Evolutionary conservation across 2,888 invertebrate species (phyloP).

Genomic region (Dugesia japonica): DNA sequence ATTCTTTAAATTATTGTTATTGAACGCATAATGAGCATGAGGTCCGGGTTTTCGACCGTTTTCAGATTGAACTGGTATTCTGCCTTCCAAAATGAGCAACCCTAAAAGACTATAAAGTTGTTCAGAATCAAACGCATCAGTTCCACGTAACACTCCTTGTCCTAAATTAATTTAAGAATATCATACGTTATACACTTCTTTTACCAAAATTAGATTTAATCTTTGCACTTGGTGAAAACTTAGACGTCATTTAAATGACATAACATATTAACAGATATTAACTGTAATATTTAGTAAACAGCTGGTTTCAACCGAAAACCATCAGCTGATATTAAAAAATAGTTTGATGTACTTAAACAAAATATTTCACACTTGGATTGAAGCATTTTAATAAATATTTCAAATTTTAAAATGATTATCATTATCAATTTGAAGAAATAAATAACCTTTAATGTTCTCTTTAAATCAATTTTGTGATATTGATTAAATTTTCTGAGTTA

Average conservation of each 20-base stretch:
- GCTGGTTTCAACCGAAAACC: not conserved
- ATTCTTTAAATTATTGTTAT: slow-evolving; percentile 10
- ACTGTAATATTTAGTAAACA: not conserved
- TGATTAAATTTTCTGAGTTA: too few species aligned
- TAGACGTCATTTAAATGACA: not conserved
- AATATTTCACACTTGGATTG: too few species aligned
- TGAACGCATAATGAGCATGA: slow-evolving; percentile 9
- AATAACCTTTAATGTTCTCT: too few species aligned
- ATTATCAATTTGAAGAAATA: too few species aligned
- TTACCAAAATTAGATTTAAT: not conserved
- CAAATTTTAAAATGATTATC: too few species aligned
- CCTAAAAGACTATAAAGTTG: not conserved
- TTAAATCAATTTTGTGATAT: too few species aligned
- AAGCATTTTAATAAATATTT: too few species aligned
- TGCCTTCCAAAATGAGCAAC: not conserved
- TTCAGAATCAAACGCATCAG: not conserved
- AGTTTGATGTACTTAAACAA: not conserved
- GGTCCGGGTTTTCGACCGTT: not conserved
- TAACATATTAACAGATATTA: not conserved
- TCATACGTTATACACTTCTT: not conserved
- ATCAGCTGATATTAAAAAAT: not conserved
- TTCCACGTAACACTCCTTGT: not conserved
- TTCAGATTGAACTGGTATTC: slow-evolving; percentile 9
- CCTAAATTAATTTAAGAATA: not conserved
- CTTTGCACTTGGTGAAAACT: not conserved